phyloP scores from a whole-genome alignment of 2,888 invertebrate genomes.

The Trichogramma evanescens region DNA sequence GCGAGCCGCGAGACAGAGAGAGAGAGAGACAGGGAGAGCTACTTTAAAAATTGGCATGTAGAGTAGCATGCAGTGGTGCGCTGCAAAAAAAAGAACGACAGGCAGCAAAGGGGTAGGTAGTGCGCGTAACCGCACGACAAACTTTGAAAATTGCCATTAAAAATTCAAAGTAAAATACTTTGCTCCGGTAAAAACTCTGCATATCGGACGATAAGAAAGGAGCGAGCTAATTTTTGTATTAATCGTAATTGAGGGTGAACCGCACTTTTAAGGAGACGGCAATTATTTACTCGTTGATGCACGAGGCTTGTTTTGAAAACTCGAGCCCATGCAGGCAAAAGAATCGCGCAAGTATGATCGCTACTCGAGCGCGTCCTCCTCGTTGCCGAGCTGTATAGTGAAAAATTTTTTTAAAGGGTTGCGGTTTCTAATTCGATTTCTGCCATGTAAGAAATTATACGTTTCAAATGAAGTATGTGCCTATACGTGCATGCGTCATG shows the following conservation, averaged over 20 bases:
- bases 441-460: conserved; percentile 9
- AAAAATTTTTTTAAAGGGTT: conserved; percentile 19
- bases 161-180: conserved; percentile 1
- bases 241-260: conserved; percentile 17
- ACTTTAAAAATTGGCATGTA: no score
- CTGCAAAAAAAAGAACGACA: background rate
- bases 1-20: no score
- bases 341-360: no score
- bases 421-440: conserved; percentile 15
- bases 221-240: conserved; percentile 13
- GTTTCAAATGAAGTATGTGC: background rate
- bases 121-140: background rate
- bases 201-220: background rate
- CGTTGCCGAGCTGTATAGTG: background rate
- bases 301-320: no score
- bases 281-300: no score
- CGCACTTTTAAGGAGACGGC: background rate
- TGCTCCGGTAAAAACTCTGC: background rate
- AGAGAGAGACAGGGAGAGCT: no score
- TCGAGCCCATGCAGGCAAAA: no score
- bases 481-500: background rate
- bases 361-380: no score
- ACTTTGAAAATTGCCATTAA: background rate
- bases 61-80: no score
- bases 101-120: background rate